These are phyloP conservation scores for Rhogogaster chlorosoma DNA, from an alignment of 2,888 invertebrate species.

Conservation along the genomic window DNA sequence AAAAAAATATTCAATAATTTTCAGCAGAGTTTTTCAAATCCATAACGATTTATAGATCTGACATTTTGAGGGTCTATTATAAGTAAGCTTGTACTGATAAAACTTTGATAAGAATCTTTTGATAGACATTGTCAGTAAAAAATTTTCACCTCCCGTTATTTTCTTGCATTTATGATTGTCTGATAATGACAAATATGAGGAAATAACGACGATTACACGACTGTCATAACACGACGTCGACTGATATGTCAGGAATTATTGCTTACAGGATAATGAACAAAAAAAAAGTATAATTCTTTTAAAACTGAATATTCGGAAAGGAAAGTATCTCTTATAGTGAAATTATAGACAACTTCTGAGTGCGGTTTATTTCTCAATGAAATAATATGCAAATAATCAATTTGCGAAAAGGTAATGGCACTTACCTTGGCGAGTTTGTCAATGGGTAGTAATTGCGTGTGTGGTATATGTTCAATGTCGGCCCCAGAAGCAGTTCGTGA, in stretches of 20 bases:
- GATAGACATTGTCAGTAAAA: neutral
- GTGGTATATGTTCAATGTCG: constrained; percentile 83
- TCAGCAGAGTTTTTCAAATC: neutral
- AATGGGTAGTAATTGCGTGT: constrained; percentile 85
- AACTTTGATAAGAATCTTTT: neutral
- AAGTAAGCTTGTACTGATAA: constrained; percentile 2
- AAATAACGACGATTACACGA: constrained; percentile 10
- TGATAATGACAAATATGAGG: neutral
- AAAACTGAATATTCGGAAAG: neutral
- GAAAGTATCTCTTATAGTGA: neutral
- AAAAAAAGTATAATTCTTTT: neutral
- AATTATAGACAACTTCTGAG: neutral
- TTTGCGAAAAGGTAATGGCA: neutral
- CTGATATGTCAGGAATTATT: constrained; percentile 13
- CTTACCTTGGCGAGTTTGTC: constrained; percentile 88
- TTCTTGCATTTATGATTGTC: neutral
- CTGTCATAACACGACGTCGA: constrained; percentile 19
- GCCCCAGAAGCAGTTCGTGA: constrained; percentile 84
- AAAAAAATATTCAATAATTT: constrained; percentile 57
- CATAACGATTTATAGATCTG: neutral
- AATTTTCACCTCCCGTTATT: neutral
- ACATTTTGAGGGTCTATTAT: neutral
- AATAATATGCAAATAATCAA: neutral
- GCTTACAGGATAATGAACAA: neutral
- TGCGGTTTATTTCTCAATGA: neutral